Base-by-base conservation (phyloP, 1,140 invertebrate species). In the Mycetomoellerius zeteki region DNA sequence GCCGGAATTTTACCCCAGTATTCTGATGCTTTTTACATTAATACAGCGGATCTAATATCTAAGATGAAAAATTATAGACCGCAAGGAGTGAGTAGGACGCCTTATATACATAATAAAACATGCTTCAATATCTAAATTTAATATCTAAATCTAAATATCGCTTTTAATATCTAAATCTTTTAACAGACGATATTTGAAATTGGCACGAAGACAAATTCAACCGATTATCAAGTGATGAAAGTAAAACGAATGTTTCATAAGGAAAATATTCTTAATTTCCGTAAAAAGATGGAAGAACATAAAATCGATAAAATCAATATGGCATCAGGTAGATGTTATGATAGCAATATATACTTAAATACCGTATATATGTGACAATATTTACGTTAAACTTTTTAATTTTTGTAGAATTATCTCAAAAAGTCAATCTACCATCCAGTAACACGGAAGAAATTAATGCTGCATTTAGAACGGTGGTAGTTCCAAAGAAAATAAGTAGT, bases 161-260 rank as follows among this genome's bases (percentile, higher is more conserved):
- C n/a, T 86, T 90, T 21, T 86, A 47, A 89, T 88, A 89, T 91
- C 88, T 69, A 37, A 86, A 88, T 96, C 3, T 90, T 76, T 90
- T 89, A 97, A 50, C 92, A 99, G 98, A 99, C 99, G 12, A 98
- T 99, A 91, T 99, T 99, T 95, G 99, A 99, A 96, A 96, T 99
- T 37, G 98, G 98, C 80, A 96, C 96, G 7, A 98, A 97, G 81
- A 97, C 97, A 77, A 98, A 98, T 87, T 98, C 97, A 0, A 95
- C 96, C 1, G 97, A 97, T 92, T 97, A 97, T 90, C 89, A 96
- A 72, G 96, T 97, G 0, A 98, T 98, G 97, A 97, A 98, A 94
- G 94, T 96, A 16, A 98, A 97, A 94, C 96, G 97, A 71, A 90
- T 96, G 86, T 95, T 96, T 93, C 96, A 98, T 94, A 96, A 97